A percentile compares a stretch with the other conserved stretches of the same genome.
These are phyloP conservation scores for Psix sp. DNA, from an alignment of 1,140 invertebrate genomes.

Conservation along the genomic window DNA sequence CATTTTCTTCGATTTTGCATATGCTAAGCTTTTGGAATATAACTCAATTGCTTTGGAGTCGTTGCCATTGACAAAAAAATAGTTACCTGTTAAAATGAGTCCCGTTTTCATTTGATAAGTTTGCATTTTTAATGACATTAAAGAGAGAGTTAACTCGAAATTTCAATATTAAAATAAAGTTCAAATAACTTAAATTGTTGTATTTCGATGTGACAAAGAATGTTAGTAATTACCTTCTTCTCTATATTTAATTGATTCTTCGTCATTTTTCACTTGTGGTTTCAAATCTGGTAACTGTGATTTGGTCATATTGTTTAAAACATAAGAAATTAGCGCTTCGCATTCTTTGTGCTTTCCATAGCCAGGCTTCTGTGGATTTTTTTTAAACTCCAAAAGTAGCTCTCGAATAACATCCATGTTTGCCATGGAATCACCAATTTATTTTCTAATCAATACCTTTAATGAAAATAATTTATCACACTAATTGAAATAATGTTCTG, in stretches of 20 bases:
- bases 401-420: slow-evolving; percentile 70
- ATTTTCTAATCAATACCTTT: not conserved
- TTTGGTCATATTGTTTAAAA: slow-evolving; percentile 72
- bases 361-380: slow-evolving; percentile 63
- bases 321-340: slow-evolving; percentile 68
- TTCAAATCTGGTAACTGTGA: slow-evolving; percentile 66
- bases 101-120: no score
- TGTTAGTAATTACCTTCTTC: slow-evolving; percentile 68
- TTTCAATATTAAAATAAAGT: no score
- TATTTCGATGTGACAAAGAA: no score
- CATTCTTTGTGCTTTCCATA: slow-evolving; percentile 73
- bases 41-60: slow-evolving; percentile 73
- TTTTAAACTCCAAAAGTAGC: slow-evolving; percentile 67
- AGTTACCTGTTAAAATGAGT: slow-evolving; percentile 66
- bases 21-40: slow-evolving; percentile 73
- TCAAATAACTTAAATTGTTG: no score
- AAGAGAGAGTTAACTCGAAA: no score
- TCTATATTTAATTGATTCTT: slow-evolving; percentile 67
- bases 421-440: not conserved
- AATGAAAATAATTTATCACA: no score
- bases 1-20: slow-evolving; percentile 65
- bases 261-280: slow-evolving; percentile 66
- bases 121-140: no score
- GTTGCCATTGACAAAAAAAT: slow-evolving; percentile 71
- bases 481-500: no score